Evolutionary conservation across 2,113 vertebrate genomes (phyloP).

Genomic region (Hippocampus guttulatus): DNA sequence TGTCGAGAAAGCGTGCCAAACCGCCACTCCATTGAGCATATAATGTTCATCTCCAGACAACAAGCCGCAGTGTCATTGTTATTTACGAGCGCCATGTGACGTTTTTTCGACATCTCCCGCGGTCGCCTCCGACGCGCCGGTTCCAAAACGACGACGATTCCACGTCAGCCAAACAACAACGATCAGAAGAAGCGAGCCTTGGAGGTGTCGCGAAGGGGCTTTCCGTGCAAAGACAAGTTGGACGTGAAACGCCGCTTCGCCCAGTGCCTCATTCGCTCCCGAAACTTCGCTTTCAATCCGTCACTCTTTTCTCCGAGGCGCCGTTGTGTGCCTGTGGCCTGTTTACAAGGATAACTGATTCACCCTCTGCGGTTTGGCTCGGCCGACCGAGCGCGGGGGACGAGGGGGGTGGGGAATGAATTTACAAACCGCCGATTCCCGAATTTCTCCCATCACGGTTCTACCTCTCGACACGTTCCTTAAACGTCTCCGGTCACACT

Average conservation of each 20-base stretch:
- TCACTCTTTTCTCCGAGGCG: conserved; percentile 37
- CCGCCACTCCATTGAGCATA: conserved; percentile 34
- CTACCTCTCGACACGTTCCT: conserved; percentile 37
- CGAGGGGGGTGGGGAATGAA: conserved; percentile 52
- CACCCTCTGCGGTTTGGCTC: conserved; percentile 66
- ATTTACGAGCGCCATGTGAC: conserved; percentile 58
- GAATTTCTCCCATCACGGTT: conserved; percentile 47
- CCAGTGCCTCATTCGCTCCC: not conserved
- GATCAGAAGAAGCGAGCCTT: too few species aligned
- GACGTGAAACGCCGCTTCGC: not conserved
- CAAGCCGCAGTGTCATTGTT: conserved; percentile 33
- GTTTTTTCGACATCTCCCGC: conserved; percentile 52
- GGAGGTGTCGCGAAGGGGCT: too few species aligned
- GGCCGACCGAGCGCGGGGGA: not conserved
- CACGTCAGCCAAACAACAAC: conserved; percentile 34
- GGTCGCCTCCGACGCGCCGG: conserved; percentile 42
- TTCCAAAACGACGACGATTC: conserved; percentile 50
- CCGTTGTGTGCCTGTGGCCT: conserved; percentile 68
- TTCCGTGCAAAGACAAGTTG: too few species aligned
- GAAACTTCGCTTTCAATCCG: conserved; percentile 2
- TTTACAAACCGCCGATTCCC: conserved; percentile 48
- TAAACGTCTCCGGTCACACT: conserved; percentile 50
- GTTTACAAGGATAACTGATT: conserved; percentile 70
- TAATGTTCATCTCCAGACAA: conserved; percentile 44
- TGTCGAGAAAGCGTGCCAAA: conserved; percentile 11